These are phyloP conservation scores for Mastigias papua DNA, from an alignment of 30 jellyfish, hydroid and myxozoan genomes.

Conservation along the genomic window DNA sequence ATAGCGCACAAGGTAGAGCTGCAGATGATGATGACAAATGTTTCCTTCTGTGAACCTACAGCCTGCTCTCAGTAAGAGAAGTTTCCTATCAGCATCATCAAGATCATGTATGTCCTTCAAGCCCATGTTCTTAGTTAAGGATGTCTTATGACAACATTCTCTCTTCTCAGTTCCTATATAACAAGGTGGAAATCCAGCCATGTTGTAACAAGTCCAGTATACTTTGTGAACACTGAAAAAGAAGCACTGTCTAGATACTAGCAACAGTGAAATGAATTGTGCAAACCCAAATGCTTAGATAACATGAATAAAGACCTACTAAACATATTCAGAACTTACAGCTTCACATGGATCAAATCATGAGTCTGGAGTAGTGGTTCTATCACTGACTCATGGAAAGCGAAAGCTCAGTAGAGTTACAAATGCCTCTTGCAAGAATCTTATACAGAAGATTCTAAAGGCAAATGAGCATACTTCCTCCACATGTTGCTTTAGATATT, in stretches of 20 bases:
- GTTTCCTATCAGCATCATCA: not conserved
- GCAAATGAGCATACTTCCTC: slow-evolving; percentile 1
- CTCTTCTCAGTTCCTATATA: not conserved
- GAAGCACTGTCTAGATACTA: not conserved
- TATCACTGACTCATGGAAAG: too few relatives aligned
- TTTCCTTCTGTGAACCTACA: not conserved
- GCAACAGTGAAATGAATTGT: not conserved
- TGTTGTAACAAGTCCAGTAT: not conserved
- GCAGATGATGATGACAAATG: slow-evolving; percentile 11
- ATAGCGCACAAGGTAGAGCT: not conserved
- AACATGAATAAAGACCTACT: too few relatives aligned
- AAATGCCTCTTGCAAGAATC: not conserved
- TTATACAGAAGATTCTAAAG: not conserved
- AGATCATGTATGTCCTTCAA: not conserved
- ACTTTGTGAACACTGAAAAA: not conserved
- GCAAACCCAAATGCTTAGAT: not conserved
- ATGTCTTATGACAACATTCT: not conserved
- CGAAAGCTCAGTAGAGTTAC: slow-evolving; percentile 3
- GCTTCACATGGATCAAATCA: too few relatives aligned
- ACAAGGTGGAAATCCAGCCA: slow-evolving; percentile 13
- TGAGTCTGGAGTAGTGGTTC: too few relatives aligned
- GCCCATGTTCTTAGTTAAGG: not conserved
- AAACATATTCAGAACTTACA: too few relatives aligned
- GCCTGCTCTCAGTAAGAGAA: slow-evolving; percentile 3
- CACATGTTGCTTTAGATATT: not conserved